These are phyloP conservation scores for Drosophila ironensis DNA, from an alignment of 1,140 invertebrate species.

Conservation along the genomic window DNA sequence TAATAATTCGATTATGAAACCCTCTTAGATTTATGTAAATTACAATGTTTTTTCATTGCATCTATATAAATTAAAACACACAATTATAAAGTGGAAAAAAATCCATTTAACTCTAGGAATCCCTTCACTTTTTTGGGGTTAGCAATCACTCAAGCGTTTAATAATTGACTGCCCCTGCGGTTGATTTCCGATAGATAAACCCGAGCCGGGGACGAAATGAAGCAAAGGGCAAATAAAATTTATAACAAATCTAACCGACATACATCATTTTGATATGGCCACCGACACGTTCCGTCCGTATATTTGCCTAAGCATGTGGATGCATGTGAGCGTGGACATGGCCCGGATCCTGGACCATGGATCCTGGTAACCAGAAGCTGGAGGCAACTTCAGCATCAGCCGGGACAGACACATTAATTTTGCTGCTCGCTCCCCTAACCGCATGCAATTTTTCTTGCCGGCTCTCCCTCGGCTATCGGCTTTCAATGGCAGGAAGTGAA, in stretches of 20 bases:
- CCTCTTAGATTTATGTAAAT: too few species aligned
- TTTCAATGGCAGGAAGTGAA: conserved; percentile 63
- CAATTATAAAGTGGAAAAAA: too few species aligned
- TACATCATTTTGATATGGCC: conserved; percentile 77
- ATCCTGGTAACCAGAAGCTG: background rate
- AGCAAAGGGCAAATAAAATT: conserved; percentile 69
- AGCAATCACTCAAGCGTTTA: conserved; percentile 56
- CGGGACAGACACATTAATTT: conserved; percentile 75
- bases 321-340: conserved; percentile 12
- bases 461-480: conserved; percentile 50
- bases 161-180: conserved; percentile 57
- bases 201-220: background rate
- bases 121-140: too few species aligned
- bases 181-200: conserved; percentile 12
- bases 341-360: background rate
- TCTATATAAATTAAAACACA: too few species aligned
- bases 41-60: too few species aligned
- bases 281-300: conserved; percentile 59
- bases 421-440: conserved; percentile 69
- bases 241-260: conserved; percentile 78
- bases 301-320: conserved; percentile 69
- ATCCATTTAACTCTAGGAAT: too few species aligned
- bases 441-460: conserved; percentile 72
- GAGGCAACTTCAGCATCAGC: conserved; percentile 4
- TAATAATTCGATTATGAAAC: too few species aligned